Evolutionary conservation across 2,797 vertebrate genomes (phyloP).

Genomic region (Enteromius treurensis): DNA sequence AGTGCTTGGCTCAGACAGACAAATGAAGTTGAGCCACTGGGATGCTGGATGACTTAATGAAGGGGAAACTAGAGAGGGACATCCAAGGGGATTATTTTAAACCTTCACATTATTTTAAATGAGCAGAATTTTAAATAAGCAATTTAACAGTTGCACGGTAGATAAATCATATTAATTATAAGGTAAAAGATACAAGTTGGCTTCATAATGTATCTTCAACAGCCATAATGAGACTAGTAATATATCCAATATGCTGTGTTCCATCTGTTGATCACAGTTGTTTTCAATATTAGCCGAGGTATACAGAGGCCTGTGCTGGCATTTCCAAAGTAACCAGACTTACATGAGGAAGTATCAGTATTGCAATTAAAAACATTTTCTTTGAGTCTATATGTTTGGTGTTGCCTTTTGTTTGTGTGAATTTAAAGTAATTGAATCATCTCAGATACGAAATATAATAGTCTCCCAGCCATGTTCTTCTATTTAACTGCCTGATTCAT

Average conservation of each 20-base stretch:
- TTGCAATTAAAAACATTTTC: constrained; percentile 40
- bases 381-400: background rate
- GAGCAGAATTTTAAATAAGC: background rate
- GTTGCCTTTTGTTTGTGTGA: background rate
- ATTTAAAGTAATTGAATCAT: background rate
- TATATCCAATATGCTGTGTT: constrained; percentile 20
- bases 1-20: constrained; percentile 33
- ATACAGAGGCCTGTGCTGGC: constrained; percentile 56
- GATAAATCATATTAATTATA: background rate
- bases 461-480: background rate
- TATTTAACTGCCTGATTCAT: background rate
- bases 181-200: background rate
- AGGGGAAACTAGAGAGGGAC: background rate
- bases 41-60: constrained; percentile 10
- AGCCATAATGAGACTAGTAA: background rate
- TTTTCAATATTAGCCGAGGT: constrained; percentile 43
- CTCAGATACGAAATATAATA: background rate
- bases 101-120: background rate
- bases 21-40: constrained; percentile 31
- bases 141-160: background rate
- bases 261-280: constrained; percentile 59
- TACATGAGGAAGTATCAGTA: constrained; percentile 48
- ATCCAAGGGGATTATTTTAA: constrained; percentile 6
- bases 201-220: background rate
- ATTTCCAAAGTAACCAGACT: constrained; percentile 73